Evolutionary conservation across 2,888 invertebrate genomes (phyloP), one percentile per base, ranked within the genome.

Genomic region (Drosophila austrosaltans): DNA sequence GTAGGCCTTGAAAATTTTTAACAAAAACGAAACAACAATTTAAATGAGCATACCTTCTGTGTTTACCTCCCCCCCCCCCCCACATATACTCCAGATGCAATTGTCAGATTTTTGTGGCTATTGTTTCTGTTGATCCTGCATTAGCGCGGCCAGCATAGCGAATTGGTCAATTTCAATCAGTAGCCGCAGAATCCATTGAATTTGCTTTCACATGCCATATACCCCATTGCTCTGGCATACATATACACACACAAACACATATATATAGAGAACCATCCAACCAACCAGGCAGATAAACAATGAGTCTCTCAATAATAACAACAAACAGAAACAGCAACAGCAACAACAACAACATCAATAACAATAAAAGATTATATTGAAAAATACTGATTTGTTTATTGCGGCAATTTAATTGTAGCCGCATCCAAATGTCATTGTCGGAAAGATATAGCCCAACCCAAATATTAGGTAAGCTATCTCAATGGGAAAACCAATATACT

Each of bases 111-210:
- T 54, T 30, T 48, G 53, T 36, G 22, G 64, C 30, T 30, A 25
- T 28, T 65, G 61, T 32, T 32, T 57, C 30, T 42, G 66, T 53
- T 53, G 40, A 40, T 32, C 40, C 42, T 68, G 67, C 63, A 63
- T 59, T 64, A 64, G 67, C 42, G 22, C 4, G 7, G 53, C 53
- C 57, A 58, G 63, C 70, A 30, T 69, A 68, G 54, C 39, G 54
- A 69, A 60, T 70, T 65, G 70, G 70, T 69, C 70, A 60, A 61
- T 57, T 72, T 72, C 71, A 70, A 72, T 72, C 71, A 65, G 65
- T 60, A 65, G 44, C 58, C 48, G 25, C 65, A 57, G 65, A 65
- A 63, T 69, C 56, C 68, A 67, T 61, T 48, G 48, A 48, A 48
- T 25, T 22, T 48, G 48, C 25, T 25, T 3, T 25, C 48, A 48